A percentile compares a stretch with the other conserved stretches of the same genome.
Conservation (phyloP, 2,888 invertebrate genomes). For the Octodonta nipae region DNA sequence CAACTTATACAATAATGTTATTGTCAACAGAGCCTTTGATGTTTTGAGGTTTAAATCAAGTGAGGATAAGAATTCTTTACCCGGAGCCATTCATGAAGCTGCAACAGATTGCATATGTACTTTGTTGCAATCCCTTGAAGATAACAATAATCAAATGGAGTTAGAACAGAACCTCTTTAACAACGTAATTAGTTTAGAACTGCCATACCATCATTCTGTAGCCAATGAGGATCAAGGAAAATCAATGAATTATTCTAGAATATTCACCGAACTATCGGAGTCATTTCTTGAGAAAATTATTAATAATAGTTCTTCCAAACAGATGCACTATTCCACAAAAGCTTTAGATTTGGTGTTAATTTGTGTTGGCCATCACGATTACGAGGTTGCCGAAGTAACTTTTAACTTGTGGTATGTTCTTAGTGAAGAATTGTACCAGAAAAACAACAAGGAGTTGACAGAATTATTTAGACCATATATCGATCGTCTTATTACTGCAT, state of each 20-base stretch:
- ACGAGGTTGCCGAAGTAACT: conserved; percentile 76
- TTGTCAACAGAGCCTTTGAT: conserved; percentile 60
- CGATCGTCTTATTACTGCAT: conserved; percentile 74
- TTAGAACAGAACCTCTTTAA: conserved; percentile 71
- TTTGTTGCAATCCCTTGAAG: conserved; percentile 69
- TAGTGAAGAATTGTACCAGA: conserved; percentile 85
- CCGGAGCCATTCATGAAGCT: conserved; percentile 59
- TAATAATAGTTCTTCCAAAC: conserved; percentile 43
- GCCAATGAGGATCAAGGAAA: conserved; percentile 89
- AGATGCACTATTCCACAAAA: conserved; percentile 61
- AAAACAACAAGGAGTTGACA: conserved; percentile 68
- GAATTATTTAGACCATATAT: conserved; percentile 79
- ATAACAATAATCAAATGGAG: conserved; percentile 55
- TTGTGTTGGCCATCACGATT: conserved; percentile 94
- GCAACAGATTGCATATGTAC: conserved; percentile 84
- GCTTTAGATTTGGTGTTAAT: conserved; percentile 78
- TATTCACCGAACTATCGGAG: conserved; percentile 90
- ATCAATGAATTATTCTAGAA: conserved; percentile 82
- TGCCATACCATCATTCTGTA: conserved; percentile 79
- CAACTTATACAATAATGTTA: conserved; percentile 57
- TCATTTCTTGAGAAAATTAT: conserved; percentile 77
- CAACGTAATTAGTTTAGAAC: conserved; percentile 65
- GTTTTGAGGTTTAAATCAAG: conserved; percentile 37
- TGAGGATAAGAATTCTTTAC: conserved; percentile 20
- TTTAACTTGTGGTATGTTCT: conserved; percentile 94